A percentile compares a stretch with the other conserved stretches of the same genome.
Evolutionary conservation across 2,113 vertebrate genomes (phyloP).

Genomic region (Chloropsis hardwickii): DNA sequence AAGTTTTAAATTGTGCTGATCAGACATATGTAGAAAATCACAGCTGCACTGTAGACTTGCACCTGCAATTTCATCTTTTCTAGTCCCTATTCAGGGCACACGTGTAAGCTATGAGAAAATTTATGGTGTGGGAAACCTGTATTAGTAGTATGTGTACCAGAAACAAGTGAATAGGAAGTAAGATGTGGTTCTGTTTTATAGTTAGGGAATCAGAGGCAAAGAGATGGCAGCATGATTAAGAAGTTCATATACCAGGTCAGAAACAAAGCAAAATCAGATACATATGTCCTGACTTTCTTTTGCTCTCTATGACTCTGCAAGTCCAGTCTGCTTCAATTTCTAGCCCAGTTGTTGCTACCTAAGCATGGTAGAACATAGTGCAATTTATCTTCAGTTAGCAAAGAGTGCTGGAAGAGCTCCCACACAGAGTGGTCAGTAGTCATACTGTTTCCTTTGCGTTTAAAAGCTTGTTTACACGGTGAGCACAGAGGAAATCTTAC

Average conservation of each 20-base stretch:
- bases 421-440: background rate
- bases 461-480: background rate
- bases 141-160: background rate
- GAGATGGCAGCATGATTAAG: background rate
- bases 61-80: constrained; percentile 37
- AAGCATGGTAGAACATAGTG: background rate
- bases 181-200: background rate
- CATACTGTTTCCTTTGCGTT: background rate
- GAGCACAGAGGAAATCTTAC: background rate
- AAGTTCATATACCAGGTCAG: background rate
- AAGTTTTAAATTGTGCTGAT: constrained; percentile 41
- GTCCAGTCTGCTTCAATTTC: background rate
- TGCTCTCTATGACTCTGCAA: background rate
- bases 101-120: background rate
- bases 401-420: background rate
- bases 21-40: constrained; percentile 5
- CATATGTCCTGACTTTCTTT: background rate
- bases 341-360: background rate
- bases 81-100: background rate
- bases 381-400: background rate
- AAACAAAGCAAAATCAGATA: background rate
- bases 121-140: background rate
- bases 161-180: background rate
- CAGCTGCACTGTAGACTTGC: constrained; percentile 34
- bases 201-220: background rate